These are phyloP conservation scores for Typhlichthys subterraneus DNA, from an alignment of 2,797 vertebrate species.

Conservation along the genomic window DNA sequence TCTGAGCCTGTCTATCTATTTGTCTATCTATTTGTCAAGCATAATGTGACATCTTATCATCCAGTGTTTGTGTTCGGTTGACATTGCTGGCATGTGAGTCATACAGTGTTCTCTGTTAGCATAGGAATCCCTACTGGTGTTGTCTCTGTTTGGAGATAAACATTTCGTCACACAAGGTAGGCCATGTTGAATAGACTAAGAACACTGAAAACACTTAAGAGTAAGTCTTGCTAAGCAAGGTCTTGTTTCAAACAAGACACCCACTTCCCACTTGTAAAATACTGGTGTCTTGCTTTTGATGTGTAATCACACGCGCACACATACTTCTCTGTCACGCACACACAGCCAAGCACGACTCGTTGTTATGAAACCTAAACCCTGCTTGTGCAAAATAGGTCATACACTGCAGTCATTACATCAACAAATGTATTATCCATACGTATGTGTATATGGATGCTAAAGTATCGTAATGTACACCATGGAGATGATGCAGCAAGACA, in stretches of 20 bases:
- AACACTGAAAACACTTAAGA: slow-evolving; percentile 39
- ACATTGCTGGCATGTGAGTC: slow-evolving; percentile 34
- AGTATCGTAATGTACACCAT: slow-evolving; percentile 44
- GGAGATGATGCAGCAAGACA: slow-evolving; percentile 51
- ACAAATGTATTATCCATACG: slow-evolving; percentile 43
- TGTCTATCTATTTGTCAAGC: slow-evolving; percentile 10
- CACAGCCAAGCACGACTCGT: slow-evolving; percentile 51
- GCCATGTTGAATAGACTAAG: slow-evolving; percentile 27
- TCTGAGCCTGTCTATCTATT: slow-evolving; percentile 27
- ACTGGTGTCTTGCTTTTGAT: slow-evolving; percentile 67
- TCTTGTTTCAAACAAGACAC: slow-evolving; percentile 50
- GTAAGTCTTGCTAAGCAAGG: slow-evolving; percentile 29
- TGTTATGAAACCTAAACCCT: slow-evolving; percentile 74
- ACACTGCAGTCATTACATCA: slow-evolving; percentile 71
- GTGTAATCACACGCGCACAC: slow-evolving; percentile 62
- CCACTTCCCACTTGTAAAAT: slow-evolving; percentile 33
- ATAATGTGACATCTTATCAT: background rate
- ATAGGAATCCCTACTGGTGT: too few relatives aligned
- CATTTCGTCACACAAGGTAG: slow-evolving; percentile 39
- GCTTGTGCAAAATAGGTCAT: slow-evolving; percentile 76
- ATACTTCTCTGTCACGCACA: slow-evolving; percentile 36
- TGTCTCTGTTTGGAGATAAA: slow-evolving; percentile 17
- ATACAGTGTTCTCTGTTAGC: background rate
- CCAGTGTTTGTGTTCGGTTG: slow-evolving; percentile 1
- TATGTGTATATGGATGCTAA: slow-evolving; percentile 46